Evolutionary conservation across 2,113 vertebrate genomes (phyloP), one percentile per base, ranked within the genome.

Genomic region (Rhea pennata): DNA sequence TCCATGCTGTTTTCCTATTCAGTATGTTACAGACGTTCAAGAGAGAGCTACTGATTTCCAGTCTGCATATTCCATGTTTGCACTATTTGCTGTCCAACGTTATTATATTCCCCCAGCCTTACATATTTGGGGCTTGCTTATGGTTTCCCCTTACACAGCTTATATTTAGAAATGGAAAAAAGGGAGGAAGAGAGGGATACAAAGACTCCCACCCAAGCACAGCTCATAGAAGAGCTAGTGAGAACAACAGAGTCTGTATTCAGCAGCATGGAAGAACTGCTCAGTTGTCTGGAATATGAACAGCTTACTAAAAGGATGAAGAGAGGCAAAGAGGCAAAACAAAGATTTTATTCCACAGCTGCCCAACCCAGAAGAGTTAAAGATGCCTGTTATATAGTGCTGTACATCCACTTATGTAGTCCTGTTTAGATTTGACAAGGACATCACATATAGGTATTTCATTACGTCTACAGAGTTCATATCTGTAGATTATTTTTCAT

Each of bases 1-100:
- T 96, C 79, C 42, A 3, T 84, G 53, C 42, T 92, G 85, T 74
- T 96, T 82, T 93, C 77, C 54, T 92, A 67, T 61, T 84, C 90
- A 81, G 56, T 73, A 79, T 78, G 65, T 36, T 92, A 53, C 48
- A 92, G 50, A 76, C 5, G 0, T 40, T n/a, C 39, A 62, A 70
- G 84, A 61, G 56, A 91, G 46, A 67, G 10, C 39, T 64, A 59
- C 46, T 69, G 36, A 73, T 50, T 39, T 73, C 51, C n/a, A 82
- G 69, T 70, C 31, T 33, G 33, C 7, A 21, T 91, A 42, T 67
- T 77, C 64, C 15, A 7, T 21, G 46, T 70, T 56, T 26, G 10
- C 27, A 59, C 20, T 65, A 10, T 50, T 84, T 75, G 12, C 26
- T 77, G 61, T 85, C 50, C 79, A 40, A 31, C 64, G 23, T 46